Base-by-base conservation (phyloP, 2,888 invertebrate species). In the Sialis lutaria region DNA sequence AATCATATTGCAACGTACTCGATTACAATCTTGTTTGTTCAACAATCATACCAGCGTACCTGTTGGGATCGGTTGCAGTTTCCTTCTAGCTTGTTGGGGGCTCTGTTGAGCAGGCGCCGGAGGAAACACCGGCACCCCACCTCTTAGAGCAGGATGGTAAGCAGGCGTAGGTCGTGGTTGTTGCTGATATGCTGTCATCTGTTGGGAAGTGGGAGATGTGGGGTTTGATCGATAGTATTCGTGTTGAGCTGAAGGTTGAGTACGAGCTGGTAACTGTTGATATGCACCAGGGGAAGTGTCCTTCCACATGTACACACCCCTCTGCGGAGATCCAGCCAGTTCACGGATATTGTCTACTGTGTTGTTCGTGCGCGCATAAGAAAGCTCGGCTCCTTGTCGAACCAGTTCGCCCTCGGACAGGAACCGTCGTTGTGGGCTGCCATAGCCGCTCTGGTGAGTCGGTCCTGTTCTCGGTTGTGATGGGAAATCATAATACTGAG, bases 321-420 rank as follows among this genome's bases (percentile, higher is more conserved):
- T 75, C 64, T 89, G 89, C 44, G 89, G 89, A 45, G 86, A 86
- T 42, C 88, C 84, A 41, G 89, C 90, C 57, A 90, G 70, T 64
- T 90, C 90, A 52, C 89, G 75, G 58, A 89, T 87, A 66, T 88
- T 88, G 66, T 86, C 87, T 53, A 83, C 85, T 47, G 82, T 82
- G 64, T 80, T 82, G 67, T 78, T 84, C 53, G 77, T 75, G 50
- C 80, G 69, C 1, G 79, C 73, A 58, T 79, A 79, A 2, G 74
- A 69, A 50, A 80, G 70, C 56, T 79, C 79, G 8, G 61, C 58
- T 48, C 73, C 72, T 57, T 79, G 77, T 54, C 85, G 74, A 55
- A 83, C 76, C 59, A 86, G 67, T 72, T 89, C 83, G 55, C 89
- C 79, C 70, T 90, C 80, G 54, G 83, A 82, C 60, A 89, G 74